Base-by-base conservation (phyloP, 1,140 invertebrate genomes). In the Habropoda laboriosa region DNA sequence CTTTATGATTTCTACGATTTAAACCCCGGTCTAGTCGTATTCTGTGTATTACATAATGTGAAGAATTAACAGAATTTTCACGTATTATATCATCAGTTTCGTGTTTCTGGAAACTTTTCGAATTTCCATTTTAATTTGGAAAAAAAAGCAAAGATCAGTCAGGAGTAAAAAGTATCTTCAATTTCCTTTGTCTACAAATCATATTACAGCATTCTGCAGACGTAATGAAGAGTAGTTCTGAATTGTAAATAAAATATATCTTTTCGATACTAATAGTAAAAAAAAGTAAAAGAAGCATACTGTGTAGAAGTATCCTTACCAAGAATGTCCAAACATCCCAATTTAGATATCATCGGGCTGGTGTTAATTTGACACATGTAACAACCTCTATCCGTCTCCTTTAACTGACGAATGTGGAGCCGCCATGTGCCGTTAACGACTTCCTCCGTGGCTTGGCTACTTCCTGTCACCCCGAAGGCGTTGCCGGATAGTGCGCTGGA, bases 361-460 rank as follows among this genome's bases (percentile, higher is more conserved):
- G 96, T 96, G 92, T 96, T 96, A 79, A 96, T 95, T 90, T 95
- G 94, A 88, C 94, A 95, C 93, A 95, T 95, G 89, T 95, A 95
- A 88, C 95, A 95, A 45, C 94, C 95, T 73, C 93, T 93, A 84
- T 96, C 95, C 27, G 93, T 89, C 88, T 95, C 94, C 87, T 94
- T 95, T 35, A 96, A 92, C 79, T 95, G 94, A 49, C 94, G 92
- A 80, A 96, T 94, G 83, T 95, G 94, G 12, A 96, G 91, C 88
- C 94, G 94, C 95, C 95, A 96, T 66, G 94, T 95, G 79, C 94
- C 82, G 94, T 95, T 87, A 94, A 95, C 57, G 94, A 94, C 88
- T 93, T 95, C 83, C 93, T 95, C 89, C 94, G 94, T 42, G 94
- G 91, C 67, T 93, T 95, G 76, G 95, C 92, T 89, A 93, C 94